Percentiles rank a stretch among this genome's conserved stretches.
These are phyloP conservation scores for Lemur catta DNA, from an alignment of 2,797 vertebrate species.

Conservation along the genomic window DNA sequence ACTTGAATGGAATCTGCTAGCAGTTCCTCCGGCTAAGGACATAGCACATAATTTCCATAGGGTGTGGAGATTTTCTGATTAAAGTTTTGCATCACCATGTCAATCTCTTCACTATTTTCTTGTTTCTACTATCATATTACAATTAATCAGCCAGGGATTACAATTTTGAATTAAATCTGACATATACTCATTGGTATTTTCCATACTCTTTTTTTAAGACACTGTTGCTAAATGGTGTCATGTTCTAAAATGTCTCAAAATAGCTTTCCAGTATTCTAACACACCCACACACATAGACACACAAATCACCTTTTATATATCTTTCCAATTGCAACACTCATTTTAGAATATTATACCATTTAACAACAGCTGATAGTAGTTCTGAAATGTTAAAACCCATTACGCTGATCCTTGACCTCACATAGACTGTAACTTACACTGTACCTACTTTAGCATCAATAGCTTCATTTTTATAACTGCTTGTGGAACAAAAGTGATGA, in stretches of 20 bases:
- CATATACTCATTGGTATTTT: not conserved
- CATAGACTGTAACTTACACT: not conserved
- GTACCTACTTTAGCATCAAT: not conserved
- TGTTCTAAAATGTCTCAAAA: not conserved
- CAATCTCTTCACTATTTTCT: not conserved
- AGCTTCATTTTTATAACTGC: constrained; percentile 10
- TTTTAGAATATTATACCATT: not conserved
- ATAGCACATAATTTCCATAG: not conserved
- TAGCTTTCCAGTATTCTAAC: not conserved
- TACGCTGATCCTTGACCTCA: not conserved
- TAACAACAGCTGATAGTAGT: not conserved
- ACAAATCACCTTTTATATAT: not conserved
- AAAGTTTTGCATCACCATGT: not conserved
- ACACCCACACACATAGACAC: not conserved
- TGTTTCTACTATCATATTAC: not conserved
- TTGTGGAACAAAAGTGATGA: not conserved
- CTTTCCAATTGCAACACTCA: not conserved
- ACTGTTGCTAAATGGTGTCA: not conserved
- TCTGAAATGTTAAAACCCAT: not conserved
- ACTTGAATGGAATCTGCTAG: not conserved
- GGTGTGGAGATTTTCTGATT: constrained; percentile 18
- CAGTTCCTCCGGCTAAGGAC: not conserved
- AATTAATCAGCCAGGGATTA: not conserved
- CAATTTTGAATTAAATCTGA: not conserved
- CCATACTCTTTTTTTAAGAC: not conserved